Conservation (phyloP, 2,797 vertebrate species). For the Halcyon smyrnensis region DNA sequence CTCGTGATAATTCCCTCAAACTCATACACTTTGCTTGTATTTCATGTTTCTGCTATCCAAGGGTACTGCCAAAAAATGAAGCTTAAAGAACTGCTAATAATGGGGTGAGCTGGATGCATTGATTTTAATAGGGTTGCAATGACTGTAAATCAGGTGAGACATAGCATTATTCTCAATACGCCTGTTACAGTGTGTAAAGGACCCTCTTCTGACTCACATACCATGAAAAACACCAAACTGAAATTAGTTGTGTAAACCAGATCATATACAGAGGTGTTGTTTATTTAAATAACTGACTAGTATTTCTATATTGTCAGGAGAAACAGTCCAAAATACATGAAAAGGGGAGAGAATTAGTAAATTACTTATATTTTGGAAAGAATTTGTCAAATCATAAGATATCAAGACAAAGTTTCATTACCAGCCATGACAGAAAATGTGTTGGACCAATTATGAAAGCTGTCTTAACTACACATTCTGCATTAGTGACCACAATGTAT, state of each 20-base stretch:
- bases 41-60: neutral
- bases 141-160: neutral
- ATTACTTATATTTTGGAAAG: neutral
- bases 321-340: neutral
- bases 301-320: neutral
- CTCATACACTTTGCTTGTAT: neutral
- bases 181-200: neutral
- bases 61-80: neutral
- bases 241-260: neutral
- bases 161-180: neutral
- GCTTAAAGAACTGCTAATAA: neutral
- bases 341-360: neutral
- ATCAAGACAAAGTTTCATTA: neutral
- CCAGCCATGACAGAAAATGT: neutral
- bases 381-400: neutral
- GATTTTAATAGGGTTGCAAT: neutral
- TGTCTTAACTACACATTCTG: neutral
- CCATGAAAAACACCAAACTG: neutral
- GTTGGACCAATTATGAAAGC: neutral
- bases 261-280: neutral
- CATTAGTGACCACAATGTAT: neutral
- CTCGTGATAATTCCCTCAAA: neutral
- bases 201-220: neutral
- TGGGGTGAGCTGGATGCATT: neutral
- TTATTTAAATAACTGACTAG: neutral